Base-by-base conservation (phyloP, 2,797 vertebrate genomes). In the Sebastes umbrosus region DNA sequence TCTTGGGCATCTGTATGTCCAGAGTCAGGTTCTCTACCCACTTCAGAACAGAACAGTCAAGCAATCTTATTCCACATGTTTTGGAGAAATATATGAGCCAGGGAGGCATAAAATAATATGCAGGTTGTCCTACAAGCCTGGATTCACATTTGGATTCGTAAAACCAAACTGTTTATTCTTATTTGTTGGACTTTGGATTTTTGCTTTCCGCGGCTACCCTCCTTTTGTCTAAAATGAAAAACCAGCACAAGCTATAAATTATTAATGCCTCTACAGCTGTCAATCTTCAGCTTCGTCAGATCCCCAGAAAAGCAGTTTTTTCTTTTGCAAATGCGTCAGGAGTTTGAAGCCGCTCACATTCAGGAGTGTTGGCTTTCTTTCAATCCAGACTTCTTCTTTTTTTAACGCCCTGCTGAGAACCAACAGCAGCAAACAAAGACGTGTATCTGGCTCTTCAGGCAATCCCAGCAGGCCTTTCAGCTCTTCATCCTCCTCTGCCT, bases 381-480 rank as follows among this genome's bases (percentile, higher is more conserved):
- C 72, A 81, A 81, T 85, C 73, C 6, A 22, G 52, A 69, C 73
- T 79, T 74, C 74, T 82, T 77, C 32, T n/a, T 43, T 50, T 13
- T 67, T 29, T 67, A 46, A 83, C 78, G 59, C 77, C 88, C 82
- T 43, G 87, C 84, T 86, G 88, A 69, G 86, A 85, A 69, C 34
- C 75, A 39, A 63, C 68, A 65, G 80, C 29, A 31, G 66, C 77
- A 84, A 83, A 89, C 85, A 82, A 82, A 85, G 87, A 69, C 63
- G 6, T 81, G 58, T 57, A 46, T 75, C 69, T 73, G 59, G 80
- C 54, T 80, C 77, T 71, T 65, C 73, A 77, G 83, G 97, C 86
- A 96, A 93, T 82, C 97, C 97, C 91, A 97, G 93, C 86, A 97
- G 92, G 66, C 97, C 97, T 90, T 97, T 96, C 73, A 97, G 95